phyloP scores from a whole-genome alignment of 2,888 invertebrate species.

The Parnassius mnemosyne region DNA sequence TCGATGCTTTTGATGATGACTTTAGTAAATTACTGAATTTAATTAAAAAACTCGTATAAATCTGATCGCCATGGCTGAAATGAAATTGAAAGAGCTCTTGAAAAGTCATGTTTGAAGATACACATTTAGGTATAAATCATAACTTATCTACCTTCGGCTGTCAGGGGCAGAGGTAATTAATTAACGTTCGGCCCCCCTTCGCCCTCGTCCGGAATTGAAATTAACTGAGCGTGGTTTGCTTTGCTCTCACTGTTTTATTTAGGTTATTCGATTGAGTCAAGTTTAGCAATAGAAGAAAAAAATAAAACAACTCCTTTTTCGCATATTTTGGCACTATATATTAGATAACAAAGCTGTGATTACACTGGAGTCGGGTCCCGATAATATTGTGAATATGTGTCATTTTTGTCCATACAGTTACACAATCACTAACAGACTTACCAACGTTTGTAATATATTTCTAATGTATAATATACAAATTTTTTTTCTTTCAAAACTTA shows the following conservation, averaged over 20 bases:
- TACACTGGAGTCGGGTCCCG: too few relatives aligned
- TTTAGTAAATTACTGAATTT: not conserved
- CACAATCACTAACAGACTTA: too few relatives aligned
- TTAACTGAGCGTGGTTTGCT: slow-evolving; percentile 65
- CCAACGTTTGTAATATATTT: too few relatives aligned
- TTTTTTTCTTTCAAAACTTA: too few relatives aligned
- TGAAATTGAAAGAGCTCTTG: not conserved
- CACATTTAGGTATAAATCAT: slow-evolving; percentile 30
- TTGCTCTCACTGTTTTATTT: slow-evolving; percentile 56
- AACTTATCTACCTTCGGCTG: slow-evolving; percentile 36
- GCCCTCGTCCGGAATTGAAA: slow-evolving; percentile 66
- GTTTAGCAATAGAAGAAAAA: too few relatives aligned
- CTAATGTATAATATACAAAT: too few relatives aligned
- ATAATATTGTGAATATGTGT: too few relatives aligned
- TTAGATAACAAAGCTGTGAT: too few relatives aligned
- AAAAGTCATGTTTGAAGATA: slow-evolving; percentile 44
- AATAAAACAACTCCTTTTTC: too few relatives aligned
- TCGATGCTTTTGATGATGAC: not conserved
- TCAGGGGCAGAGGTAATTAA: slow-evolving; percentile 65
- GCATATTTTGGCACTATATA: too few relatives aligned
- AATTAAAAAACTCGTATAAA: not conserved
- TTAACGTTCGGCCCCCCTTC: slow-evolving; percentile 55
- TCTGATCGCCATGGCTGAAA: not conserved
- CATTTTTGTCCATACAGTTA: too few relatives aligned
- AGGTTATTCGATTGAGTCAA: slow-evolving; percentile 17